Percentiles rank a stretch among this genome's conserved stretches.
phyloP scores from a whole-genome alignment of 2,888 invertebrate species.

The Thysanoteuthis rhombus region DNA sequence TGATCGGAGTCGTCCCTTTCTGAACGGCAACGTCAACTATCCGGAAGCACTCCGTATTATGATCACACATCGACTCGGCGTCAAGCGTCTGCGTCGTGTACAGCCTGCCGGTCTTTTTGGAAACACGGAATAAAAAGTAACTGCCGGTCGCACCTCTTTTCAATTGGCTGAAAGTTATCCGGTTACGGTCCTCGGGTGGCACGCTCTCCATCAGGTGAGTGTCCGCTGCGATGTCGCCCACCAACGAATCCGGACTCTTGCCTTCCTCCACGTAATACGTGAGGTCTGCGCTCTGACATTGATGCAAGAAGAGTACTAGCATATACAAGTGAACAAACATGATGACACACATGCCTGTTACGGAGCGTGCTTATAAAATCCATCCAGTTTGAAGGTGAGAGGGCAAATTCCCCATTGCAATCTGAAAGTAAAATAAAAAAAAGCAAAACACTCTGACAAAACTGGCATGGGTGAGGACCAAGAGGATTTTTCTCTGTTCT shows the following conservation, averaged over 20 bases:
- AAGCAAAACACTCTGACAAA: background rate
- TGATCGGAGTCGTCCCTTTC: background rate
- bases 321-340: background rate
- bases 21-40: background rate
- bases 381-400: background rate
- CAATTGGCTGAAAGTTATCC: background rate
- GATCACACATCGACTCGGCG: background rate
- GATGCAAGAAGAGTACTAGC: background rate
- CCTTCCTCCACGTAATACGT: background rate
- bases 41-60: background rate
- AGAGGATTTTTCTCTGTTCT: background rate
- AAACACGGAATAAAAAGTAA: background rate
- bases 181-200: background rate
- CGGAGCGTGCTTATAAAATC: background rate
- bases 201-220: background rate
- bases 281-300: background rate
- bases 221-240: background rate
- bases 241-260: background rate
- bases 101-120: background rate
- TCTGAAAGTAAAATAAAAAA: background rate
- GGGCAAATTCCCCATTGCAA: background rate
- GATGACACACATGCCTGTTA: background rate
- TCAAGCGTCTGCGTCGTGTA: background rate
- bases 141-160: background rate
- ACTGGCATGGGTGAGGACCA: background rate